Evolutionary conservation across 2,113 vertebrate genomes (phyloP), one percentile per base, ranked within the genome.

Genomic region (Pomatorhinus ruficollis): DNA sequence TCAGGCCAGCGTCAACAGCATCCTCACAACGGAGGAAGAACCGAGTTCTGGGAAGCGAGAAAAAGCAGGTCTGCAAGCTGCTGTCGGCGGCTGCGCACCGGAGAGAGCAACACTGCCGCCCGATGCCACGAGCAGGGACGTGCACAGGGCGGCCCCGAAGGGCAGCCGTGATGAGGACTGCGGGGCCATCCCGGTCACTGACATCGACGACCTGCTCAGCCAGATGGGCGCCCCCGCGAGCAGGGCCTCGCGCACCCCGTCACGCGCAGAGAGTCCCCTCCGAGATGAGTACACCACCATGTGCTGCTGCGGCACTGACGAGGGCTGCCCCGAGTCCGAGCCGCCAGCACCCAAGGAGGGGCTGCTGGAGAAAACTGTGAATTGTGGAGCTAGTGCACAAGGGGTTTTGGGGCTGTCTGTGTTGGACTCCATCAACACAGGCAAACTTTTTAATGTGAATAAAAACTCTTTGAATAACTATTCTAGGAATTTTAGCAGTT

Each of bases 401-500:
- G 97, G 97, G 87, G 60, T 95, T 78, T 83, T 97, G 63, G 97
- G 98, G 72, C 95, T 97, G 80, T 98, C 98, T 6, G 90, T 97
- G 68, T 90, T 98, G 79, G 98, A 98, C 83, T 94, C 98, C 44
- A 96, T 98, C 80, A 95, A 97, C 49, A 97, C 98, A 10, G 94
- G 97, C 78, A 97, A 96, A 65, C 93, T 98, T 91, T 97, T 98
- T 83, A 97, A 97, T 96, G 97, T 98, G 86, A 98, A 98, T 83
- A 99, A 98, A 92, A 98, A 69, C 83, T 98, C 98, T 84, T 59
- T 99, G 78, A 98, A 97, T 95, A 99, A 96, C 96, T 99, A 99
- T 89, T 99, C 98, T 28, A 97, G 98, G 83, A 99, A 98, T 93
- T 97, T 98, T 31, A 98, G 98, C 95, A 98, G 71, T 69, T 91